A percentile compares a stretch with the other conserved stretches of the same genome.
phyloP scores from a whole-genome alignment of 2,888 invertebrate genomes.

The Parnassius apollo region DNA sequence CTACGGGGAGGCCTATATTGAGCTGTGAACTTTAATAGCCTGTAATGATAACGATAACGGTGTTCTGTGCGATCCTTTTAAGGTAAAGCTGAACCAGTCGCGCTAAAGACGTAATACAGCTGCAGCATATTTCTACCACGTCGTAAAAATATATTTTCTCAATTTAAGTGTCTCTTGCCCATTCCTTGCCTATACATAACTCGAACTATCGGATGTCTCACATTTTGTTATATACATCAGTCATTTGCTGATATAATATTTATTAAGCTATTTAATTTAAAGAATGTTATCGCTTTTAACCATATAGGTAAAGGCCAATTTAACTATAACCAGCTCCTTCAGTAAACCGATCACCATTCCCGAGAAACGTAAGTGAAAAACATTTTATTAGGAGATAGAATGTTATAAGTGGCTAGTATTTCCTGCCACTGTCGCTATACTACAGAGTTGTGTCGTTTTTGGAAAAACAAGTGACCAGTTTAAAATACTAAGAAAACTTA shows the following conservation, averaged over 20 bases:
- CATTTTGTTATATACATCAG: not conserved
- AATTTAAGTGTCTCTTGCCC: not conserved
- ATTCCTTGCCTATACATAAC: not conserved
- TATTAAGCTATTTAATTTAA: not conserved
- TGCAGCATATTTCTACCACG: no score
- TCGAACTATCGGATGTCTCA: not conserved
- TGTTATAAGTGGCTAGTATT: conserved; percentile 2
- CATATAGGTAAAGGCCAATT: not conserved
- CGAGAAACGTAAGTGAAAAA: not conserved
- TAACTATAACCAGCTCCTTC: not conserved
- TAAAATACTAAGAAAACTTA: conserved; percentile 2
- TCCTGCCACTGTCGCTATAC: not conserved
- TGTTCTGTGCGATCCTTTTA: no score
- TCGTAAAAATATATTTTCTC: no score
- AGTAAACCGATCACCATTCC: not conserved
- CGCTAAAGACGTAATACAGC: no score
- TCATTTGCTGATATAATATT: not conserved
- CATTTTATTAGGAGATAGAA: not conserved
- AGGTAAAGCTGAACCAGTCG: no score
- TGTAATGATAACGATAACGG: no score
- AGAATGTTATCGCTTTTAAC: not conserved
- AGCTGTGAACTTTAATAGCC: no score
- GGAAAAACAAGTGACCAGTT: not conserved
- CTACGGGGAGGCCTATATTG: no score
- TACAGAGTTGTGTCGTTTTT: not conserved